Percentiles rank a stretch among this genome's conserved stretches.
phyloP scores from a whole-genome alignment of 2,113 vertebrate species.

The Prinia subflava region DNA sequence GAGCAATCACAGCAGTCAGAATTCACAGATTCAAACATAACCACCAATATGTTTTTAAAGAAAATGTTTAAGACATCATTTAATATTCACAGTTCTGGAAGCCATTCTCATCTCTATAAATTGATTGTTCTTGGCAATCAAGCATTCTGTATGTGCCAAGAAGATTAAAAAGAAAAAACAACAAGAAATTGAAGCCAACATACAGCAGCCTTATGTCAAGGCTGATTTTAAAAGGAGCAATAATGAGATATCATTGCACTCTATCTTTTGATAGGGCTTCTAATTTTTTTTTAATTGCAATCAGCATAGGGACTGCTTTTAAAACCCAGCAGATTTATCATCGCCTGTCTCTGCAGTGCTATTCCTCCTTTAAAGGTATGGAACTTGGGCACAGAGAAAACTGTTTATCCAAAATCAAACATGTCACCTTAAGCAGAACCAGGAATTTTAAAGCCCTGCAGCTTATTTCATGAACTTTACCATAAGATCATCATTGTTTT shows the following conservation, averaged over 20 bases:
- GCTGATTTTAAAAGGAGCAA: slow-evolving; percentile 21
- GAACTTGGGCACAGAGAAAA: background rate
- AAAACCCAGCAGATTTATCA: background rate
- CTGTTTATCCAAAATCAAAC: background rate
- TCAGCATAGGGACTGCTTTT: background rate
- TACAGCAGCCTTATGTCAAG: slow-evolving; percentile 36
- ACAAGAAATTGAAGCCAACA: slow-evolving; percentile 29
- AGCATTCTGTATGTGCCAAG: slow-evolving; percentile 11
- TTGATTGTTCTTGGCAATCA: slow-evolving; percentile 57
- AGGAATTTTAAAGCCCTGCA: background rate
- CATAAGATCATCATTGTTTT: background rate
- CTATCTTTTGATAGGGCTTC: background rate
- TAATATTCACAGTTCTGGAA: slow-evolving; percentile 44
- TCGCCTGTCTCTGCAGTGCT: background rate
- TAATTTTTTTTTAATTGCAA: background rate
- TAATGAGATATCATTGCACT: background rate
- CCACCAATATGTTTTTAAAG: background rate
- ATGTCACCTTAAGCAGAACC: background rate
- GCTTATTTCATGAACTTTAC: background rate
- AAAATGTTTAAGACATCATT: slow-evolving; percentile 53
- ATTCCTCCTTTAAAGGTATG: background rate
- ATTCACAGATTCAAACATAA: slow-evolving; percentile 26
- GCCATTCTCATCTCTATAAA: background rate
- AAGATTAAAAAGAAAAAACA: background rate
- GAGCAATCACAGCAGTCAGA: background rate